These are phyloP conservation scores for Premnoplex brunnescens DNA, from an alignment of 2,797 vertebrate genomes.

Conservation along the genomic window DNA sequence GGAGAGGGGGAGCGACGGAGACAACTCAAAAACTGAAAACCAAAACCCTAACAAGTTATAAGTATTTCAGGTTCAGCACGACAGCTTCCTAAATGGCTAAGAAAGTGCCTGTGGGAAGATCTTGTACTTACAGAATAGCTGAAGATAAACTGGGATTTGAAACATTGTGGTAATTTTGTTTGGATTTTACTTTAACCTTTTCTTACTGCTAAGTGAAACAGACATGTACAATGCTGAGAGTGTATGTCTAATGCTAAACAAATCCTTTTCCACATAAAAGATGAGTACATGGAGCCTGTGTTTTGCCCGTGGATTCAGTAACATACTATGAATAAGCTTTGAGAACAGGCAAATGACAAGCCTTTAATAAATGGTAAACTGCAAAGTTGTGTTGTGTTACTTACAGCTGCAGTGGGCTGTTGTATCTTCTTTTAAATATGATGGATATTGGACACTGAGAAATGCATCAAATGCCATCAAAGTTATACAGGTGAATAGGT, in stretches of 20 bases:
- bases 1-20: too few relatives aligned
- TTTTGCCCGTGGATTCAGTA: background rate
- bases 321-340: background rate
- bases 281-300: background rate
- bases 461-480: background rate
- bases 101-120: background rate
- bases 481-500: background rate
- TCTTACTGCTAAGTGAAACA: background rate
- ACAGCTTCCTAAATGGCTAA: background rate
- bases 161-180: background rate
- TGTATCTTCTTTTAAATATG: background rate
- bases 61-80: background rate
- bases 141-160: background rate
- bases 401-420: background rate
- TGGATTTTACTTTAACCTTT: conserved; percentile 9
- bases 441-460: background rate
- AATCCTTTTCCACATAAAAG: background rate
- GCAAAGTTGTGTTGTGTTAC: background rate
- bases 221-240: background rate
- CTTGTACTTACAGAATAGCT: background rate
- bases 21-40: background rate
- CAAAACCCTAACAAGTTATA: background rate
- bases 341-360: background rate
- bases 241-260: background rate
- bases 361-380: background rate